Percentiles rank a stretch among this genome's conserved stretches.
Evolutionary conservation across 2,797 vertebrate genomes (phyloP).

Genomic region (Macropus fuliginosus): DNA sequence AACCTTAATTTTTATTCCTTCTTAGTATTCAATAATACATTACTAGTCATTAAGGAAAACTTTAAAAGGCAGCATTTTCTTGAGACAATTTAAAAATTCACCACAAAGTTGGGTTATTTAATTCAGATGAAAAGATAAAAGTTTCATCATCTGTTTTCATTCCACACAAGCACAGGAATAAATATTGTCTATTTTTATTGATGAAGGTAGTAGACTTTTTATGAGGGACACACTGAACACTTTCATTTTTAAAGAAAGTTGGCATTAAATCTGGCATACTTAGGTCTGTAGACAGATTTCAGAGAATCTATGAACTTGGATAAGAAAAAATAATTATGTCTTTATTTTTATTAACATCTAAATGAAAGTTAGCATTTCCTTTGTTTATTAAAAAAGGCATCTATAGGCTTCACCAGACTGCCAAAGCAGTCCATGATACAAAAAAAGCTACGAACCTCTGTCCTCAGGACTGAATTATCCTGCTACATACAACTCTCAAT

Average conservation of each 20-base stretch:
- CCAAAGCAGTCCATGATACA: neutral
- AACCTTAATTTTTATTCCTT: neutral
- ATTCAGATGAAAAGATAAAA: neutral
- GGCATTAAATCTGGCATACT: neutral
- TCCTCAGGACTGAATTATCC: neutral
- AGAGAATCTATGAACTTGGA: neutral
- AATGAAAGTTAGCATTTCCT: neutral
- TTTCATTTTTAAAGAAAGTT: neutral
- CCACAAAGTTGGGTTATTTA: neutral
- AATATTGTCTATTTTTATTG: neutral
- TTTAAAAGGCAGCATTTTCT: neutral
- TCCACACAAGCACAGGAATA: neutral
- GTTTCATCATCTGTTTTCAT: neutral
- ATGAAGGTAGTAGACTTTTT: neutral
- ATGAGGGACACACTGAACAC: neutral
- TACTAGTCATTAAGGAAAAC: neutral
- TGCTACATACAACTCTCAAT: neutral
- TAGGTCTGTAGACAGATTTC: neutral
- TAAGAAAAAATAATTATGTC: neutral
- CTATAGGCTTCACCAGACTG: neutral
- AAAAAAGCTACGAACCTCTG: neutral
- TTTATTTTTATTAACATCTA: neutral
- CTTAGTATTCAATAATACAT: neutral
- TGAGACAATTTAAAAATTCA: neutral
- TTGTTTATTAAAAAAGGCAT: neutral